A percentile compares a stretch with the other conserved stretches of the same genome.
phyloP scores from a whole-genome alignment of 2,113 vertebrate genomes.

The Istiophorus platypterus region DNA sequence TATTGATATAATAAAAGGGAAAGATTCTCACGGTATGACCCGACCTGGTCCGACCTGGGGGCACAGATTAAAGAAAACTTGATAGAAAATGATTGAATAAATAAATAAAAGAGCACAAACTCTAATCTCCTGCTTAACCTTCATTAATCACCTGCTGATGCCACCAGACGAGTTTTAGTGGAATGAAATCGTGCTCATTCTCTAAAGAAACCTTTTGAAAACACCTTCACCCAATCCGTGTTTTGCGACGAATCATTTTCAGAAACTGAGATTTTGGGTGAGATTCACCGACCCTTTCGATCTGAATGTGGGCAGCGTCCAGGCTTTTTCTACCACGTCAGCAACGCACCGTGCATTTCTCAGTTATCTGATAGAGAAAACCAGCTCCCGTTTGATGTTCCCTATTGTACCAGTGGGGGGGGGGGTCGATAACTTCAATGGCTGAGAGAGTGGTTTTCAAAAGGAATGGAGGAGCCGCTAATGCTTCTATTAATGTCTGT shows the following conservation, averaged over 20 bases:
- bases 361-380: slow-evolving; percentile 39
- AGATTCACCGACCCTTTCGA: slow-evolving; percentile 4
- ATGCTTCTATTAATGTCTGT: slow-evolving; percentile 68
- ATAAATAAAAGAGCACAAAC: not conserved
- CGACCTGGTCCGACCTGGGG: not conserved
- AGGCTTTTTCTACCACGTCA: not conserved
- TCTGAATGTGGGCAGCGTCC: not conserved
- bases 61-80: not conserved
- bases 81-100: not conserved
- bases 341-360: not conserved
- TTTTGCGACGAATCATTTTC: not conserved
- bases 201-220: not conserved
- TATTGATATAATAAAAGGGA: slow-evolving; percentile 74
- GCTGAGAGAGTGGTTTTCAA: slow-evolving; percentile 64
- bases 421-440: slow-evolving; percentile 43
- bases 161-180: not conserved
- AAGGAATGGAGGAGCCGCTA: slow-evolving; percentile 73
- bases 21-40: slow-evolving; percentile 79
- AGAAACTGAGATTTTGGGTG: not conserved
- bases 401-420: slow-evolving; percentile 27
- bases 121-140: not conserved
- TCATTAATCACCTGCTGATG: not conserved
- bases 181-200: not conserved
- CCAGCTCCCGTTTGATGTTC: slow-evolving; percentile 44
- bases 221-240: not conserved